phyloP scores from a whole-genome alignment of 2,888 invertebrate species.

The Trichogramma dendrolimi region DNA sequence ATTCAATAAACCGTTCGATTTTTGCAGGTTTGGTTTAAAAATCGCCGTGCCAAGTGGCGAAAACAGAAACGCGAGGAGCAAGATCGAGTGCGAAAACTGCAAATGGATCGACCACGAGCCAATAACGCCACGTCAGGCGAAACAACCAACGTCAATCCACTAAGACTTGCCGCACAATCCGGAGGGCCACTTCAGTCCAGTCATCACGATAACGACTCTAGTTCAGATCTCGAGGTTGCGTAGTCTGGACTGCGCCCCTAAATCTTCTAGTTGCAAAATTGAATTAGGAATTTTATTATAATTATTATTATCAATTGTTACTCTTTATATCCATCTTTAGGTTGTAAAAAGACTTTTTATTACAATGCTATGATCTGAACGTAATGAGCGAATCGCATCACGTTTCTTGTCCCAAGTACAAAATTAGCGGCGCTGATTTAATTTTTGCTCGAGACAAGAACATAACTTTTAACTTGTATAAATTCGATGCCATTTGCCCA shows the following conservation, averaged over 20 bases:
- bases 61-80: slow-evolving; percentile 89
- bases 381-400: too few relatives aligned
- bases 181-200: slow-evolving; percentile 12
- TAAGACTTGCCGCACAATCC: slow-evolving; percentile 16
- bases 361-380: too few relatives aligned
- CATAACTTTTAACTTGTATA: too few relatives aligned
- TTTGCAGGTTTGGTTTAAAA: slow-evolving; percentile 93
- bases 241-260: slow-evolving; percentile 47
- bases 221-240: slow-evolving; percentile 78
- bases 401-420: too few relatives aligned
- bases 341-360: too few relatives aligned
- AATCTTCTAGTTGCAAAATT: too few relatives aligned
- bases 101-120: slow-evolving; percentile 61
- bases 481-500: too few relatives aligned
- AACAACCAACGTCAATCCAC: slow-evolving; percentile 29
- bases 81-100: slow-evolving; percentile 75
- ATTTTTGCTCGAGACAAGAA: too few relatives aligned
- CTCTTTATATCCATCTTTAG: too few relatives aligned
- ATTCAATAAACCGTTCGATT: slow-evolving; percentile 10
- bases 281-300: too few relatives aligned
- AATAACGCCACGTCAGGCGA: background rate
- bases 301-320: too few relatives aligned
- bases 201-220: slow-evolving; percentile 55
- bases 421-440: too few relatives aligned
- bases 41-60: slow-evolving; percentile 92